Conservation (phyloP, 2,888 invertebrate species). For the Synanthedon vespiformis region DNA sequence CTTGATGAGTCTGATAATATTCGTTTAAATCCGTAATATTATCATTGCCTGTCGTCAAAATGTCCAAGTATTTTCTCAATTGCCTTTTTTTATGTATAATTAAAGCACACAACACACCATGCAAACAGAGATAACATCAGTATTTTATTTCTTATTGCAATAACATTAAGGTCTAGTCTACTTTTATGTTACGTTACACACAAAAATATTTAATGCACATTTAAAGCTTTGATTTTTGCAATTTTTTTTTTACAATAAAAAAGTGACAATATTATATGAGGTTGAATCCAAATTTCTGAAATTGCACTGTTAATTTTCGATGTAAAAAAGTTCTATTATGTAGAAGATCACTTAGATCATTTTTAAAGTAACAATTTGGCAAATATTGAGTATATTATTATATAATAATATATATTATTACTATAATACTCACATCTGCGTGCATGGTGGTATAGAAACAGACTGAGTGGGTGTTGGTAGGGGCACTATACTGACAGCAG, state of each 20-base stretch:
- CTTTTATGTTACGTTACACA: background rate
- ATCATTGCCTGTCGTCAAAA: constrained; percentile 66
- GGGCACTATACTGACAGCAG: constrained; percentile 52
- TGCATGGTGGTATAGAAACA: constrained; percentile 39
- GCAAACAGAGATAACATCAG: constrained; percentile 54
- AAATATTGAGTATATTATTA: too few relatives aligned
- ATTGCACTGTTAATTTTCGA: too few relatives aligned
- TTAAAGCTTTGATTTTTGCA: constrained; percentile 9
- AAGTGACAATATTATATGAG: too few relatives aligned
- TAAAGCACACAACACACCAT: constrained; percentile 57
- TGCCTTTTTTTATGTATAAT: constrained; percentile 39
- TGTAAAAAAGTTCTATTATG: too few relatives aligned
- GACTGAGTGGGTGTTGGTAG: constrained; percentile 43
- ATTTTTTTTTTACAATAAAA: too few relatives aligned
- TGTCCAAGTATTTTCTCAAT: constrained; percentile 72
- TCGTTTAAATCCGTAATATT: constrained; percentile 46
- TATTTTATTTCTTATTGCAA: constrained; percentile 14
- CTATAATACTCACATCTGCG: constrained; percentile 53
- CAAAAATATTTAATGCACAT: constrained; percentile 8
- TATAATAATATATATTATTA: too few relatives aligned
- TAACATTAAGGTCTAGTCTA: background rate
- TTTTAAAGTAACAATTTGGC: too few relatives aligned
- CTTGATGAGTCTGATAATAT: constrained; percentile 53
- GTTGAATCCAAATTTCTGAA: too few relatives aligned
- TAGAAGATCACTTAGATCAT: too few relatives aligned